Evolutionary conservation across 2,888 invertebrate genomes (phyloP).

Genomic region (Ametastegia equiseti): DNA sequence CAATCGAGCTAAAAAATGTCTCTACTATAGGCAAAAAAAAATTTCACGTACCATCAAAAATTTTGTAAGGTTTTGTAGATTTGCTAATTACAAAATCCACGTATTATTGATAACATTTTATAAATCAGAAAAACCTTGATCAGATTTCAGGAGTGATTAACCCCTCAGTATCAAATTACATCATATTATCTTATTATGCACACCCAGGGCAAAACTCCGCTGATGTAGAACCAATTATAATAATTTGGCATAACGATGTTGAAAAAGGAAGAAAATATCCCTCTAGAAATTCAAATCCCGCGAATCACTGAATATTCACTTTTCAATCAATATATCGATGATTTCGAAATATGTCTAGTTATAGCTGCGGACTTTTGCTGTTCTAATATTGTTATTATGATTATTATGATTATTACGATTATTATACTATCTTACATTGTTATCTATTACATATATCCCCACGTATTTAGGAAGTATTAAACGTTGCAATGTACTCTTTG

Average conservation of each 20-base stretch:
- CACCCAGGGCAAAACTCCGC: neutral
- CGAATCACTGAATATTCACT: too few relatives aligned
- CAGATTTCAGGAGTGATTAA: neutral
- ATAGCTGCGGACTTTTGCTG: neutral
- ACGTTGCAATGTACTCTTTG: conserved; percentile 7
- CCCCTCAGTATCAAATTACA: neutral
- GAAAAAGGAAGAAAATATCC: neutral
- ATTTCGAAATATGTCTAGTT: neutral
- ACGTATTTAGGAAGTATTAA: conserved; percentile 43
- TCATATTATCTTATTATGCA: neutral
- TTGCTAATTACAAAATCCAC: too few relatives aligned
- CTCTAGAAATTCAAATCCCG: neutral
- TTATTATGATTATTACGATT: neutral
- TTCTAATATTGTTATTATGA: neutral
- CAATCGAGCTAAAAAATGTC: too few relatives aligned
- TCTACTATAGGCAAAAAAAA: too few relatives aligned
- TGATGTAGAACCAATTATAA: neutral
- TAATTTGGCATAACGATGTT: neutral
- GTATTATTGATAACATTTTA: neutral
- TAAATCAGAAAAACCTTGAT: neutral
- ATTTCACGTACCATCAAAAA: too few relatives aligned
- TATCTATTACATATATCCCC: conserved; percentile 7
- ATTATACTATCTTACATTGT: conserved; percentile 15
- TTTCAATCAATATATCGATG: neutral
- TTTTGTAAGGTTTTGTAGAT: too few relatives aligned